phyloP scores from a whole-genome alignment of 2,888 invertebrate genomes.

The Conomelus anceps region DNA sequence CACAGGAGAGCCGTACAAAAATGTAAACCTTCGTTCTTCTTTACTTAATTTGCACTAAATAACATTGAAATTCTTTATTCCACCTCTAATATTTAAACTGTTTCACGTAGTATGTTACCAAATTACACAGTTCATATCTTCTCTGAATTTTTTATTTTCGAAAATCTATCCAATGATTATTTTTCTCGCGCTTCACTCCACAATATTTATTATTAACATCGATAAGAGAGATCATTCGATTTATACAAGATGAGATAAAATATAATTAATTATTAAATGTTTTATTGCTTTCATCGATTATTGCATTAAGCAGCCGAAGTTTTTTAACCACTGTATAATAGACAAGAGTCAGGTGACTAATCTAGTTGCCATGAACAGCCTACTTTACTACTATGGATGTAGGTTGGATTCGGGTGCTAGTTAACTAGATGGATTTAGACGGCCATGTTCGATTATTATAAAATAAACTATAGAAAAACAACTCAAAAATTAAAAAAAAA shows the following conservation, averaged over 20 bases:
- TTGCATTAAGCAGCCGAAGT: not conserved
- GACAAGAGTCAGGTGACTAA: not conserved
- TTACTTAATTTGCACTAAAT: not conserved
- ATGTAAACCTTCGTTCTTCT: constrained; percentile 17
- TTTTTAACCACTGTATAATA: not conserved
- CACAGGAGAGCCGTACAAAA: constrained; percentile 25
- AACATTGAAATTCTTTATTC: not conserved
- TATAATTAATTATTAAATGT: not conserved
- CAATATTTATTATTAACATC: not conserved
- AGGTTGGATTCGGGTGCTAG: not conserved
- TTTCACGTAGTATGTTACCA: not conserved
- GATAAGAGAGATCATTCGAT: not conserved
- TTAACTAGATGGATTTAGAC: not conserved
- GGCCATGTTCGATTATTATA: not conserved
- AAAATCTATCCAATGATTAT: not conserved
- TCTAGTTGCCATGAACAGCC: not conserved
- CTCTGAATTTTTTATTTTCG: too few species aligned
- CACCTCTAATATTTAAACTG: not conserved
- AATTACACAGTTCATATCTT: not conserved
- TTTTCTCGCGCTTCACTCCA: not conserved
- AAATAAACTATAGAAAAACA: too few species aligned
- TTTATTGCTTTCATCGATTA: not conserved
- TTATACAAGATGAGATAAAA: not conserved
- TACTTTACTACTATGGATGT: not conserved
- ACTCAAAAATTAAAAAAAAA: too few species aligned